These are phyloP conservation scores for Elysia chlorotica DNA, from an alignment of 1,140 invertebrate genomes.

Conservation along the genomic window DNA sequence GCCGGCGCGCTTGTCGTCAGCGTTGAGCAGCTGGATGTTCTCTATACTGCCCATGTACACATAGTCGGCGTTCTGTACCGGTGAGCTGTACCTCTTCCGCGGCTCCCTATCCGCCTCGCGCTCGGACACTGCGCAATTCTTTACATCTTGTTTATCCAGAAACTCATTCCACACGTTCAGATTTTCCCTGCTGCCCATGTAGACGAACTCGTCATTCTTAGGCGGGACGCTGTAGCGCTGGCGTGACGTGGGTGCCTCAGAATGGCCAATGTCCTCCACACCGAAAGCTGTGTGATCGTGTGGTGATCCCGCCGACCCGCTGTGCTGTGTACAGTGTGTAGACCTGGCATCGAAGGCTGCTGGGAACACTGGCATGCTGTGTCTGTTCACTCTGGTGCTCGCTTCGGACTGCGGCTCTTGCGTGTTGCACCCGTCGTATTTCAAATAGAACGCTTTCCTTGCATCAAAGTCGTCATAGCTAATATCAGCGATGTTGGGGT, in stretches of 20 bases:
- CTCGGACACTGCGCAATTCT: neutral
- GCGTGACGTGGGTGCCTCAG: neutral
- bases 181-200: conserved; percentile 16
- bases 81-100: neutral
- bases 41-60: conserved; percentile 17
- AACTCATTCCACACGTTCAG: neutral
- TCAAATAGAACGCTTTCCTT: neutral
- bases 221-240: conserved; percentile 1
- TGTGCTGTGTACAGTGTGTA: neutral
- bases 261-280: neutral
- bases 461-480: neutral
- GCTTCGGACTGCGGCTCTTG: no score
- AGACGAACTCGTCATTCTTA: conserved; percentile 9
- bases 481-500: no score
- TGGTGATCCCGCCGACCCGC: neutral
- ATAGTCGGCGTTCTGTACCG: neutral
- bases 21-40: neutral
- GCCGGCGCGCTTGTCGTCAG: neutral
- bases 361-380: neutral
- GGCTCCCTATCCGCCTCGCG: neutral
- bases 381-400: neutral
- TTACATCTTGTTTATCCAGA: neutral
- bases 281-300: neutral
- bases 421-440: no score
- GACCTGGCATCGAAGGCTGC: neutral